Evolutionary conservation across 1,140 invertebrate species (phyloP).

Genomic region (Ylistrum balloti): DNA sequence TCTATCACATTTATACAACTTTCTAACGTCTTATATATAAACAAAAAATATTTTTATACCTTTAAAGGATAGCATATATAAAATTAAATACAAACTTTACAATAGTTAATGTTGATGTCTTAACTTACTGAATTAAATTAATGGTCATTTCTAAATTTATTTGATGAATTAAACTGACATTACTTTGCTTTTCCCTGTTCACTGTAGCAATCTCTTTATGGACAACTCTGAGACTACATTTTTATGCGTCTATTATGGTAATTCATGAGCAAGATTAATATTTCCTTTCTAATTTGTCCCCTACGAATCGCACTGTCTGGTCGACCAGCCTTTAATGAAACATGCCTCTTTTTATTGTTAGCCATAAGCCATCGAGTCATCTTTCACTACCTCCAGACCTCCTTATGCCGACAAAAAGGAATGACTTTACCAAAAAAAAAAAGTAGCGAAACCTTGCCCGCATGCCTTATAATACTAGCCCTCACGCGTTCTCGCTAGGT

Average conservation of each 20-base stretch:
- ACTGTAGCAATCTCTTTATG: not conserved
- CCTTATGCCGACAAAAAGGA: conserved; percentile 32
- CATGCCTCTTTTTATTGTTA: conserved; percentile 35
- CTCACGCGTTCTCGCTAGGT: conserved; percentile 9
- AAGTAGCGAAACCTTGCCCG: not conserved
- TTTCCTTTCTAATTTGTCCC: not conserved
- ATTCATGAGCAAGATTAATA: conserved; percentile 4
- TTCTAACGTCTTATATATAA: not conserved
- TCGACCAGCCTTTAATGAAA: not conserved
- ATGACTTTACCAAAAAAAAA: conserved; percentile 22
- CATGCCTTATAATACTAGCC: not conserved
- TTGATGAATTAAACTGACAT: too few species aligned
- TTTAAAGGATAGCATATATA: too few species aligned
- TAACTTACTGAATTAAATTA: too few species aligned
- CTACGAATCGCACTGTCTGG: not conserved
- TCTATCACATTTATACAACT: not conserved
- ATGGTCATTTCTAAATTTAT: not conserved
- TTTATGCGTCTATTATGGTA: not conserved
- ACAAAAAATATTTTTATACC: too few species aligned
- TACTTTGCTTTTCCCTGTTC: not conserved
- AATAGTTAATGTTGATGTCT: too few species aligned
- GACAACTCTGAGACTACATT: not conserved
- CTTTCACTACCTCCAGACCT: not conserved
- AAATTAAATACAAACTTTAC: too few species aligned
- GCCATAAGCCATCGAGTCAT: conserved; percentile 31